Base-by-base conservation (phyloP, 2,113 vertebrate species). In the Silurus asotus region DNA sequence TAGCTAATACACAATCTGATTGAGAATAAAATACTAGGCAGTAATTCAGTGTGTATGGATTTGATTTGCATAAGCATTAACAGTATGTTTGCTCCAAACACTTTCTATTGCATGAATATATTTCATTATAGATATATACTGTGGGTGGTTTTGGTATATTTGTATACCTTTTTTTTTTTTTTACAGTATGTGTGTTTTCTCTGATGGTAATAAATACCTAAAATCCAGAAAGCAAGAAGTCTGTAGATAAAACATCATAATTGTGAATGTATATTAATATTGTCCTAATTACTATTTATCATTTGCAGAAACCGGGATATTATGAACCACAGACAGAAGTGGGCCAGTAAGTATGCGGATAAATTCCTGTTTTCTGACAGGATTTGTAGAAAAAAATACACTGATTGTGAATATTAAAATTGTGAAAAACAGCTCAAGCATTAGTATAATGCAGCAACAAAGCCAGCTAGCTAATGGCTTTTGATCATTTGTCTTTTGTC, bases 261-360 rank as follows among this genome's bases (percentile, higher is more conserved):
- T 70, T 70, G 69, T 75, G 48, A 75, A 75, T 2, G 49, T 9
- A 45, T 59, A 4, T 0, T 78, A 79, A 37, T 59, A 45, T 20
- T 20, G 19, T 80, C 28, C 56, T 61, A 13, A 13, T 23, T 19
- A 23, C 58, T 61, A 48, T 80, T 80, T 23, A 79, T 67, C 85
- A 67, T 85, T 56, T 48, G 74, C 93, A 97, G 96, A 96, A 94
- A 91, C 96, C 96, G 11, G 95, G 95, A 77, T 96, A 94, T 91
- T 97, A 97, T 79, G 94, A 97, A 87, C 96, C 96, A 45, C 93
- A 93, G 59, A 56, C 67, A 1, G 93, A 93, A 0, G 91, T 90
- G 84, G 74, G 91, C 72, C 90, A 93, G 96, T 97, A 90, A 94
- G 96, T 95, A 81, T 72, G 8, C 56, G 7, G 13, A 76, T 8